Evolutionary conservation across 2,888 invertebrate genomes (phyloP).

Genomic region (Dione juno): DNA sequence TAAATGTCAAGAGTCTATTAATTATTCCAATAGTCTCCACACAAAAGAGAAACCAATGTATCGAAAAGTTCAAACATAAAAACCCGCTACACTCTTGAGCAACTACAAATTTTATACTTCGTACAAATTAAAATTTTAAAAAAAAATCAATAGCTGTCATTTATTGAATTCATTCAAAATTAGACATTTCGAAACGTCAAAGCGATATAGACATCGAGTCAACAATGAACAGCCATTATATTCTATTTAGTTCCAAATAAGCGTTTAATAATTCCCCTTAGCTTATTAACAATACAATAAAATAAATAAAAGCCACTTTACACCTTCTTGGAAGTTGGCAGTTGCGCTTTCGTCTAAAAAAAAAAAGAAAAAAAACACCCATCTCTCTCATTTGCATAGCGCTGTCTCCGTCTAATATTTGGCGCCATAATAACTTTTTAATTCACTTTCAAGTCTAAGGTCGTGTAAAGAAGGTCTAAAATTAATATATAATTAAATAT

Average conservation of each 20-base stretch:
- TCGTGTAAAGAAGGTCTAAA: slow-evolving; percentile 15
- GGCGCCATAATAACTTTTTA: slow-evolving; percentile 47
- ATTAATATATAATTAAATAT: slow-evolving; percentile 16
- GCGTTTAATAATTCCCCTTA: slow-evolving; percentile 80
- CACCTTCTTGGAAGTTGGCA: slow-evolving; percentile 81
- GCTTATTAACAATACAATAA: slow-evolving; percentile 84
- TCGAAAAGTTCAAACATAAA: slow-evolving; percentile 27
- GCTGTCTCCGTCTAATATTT: slow-evolving; percentile 63
- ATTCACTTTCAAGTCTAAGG: slow-evolving; percentile 26
- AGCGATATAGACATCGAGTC: slow-evolving; percentile 58
- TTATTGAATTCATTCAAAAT: slow-evolving; percentile 46
- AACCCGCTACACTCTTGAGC: slow-evolving; percentile 17
- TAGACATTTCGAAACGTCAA: slow-evolving; percentile 72
- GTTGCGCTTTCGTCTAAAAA: slow-evolving; percentile 63
- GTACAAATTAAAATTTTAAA: slow-evolving; percentile 65
- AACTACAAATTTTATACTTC: slow-evolving; percentile 62
- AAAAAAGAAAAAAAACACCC: slow-evolving; percentile 57
- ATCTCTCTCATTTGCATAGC: slow-evolving; percentile 55
- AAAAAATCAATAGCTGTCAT: slow-evolving; percentile 38
- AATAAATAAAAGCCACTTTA: slow-evolving; percentile 81
- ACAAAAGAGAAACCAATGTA: slow-evolving; percentile 17
- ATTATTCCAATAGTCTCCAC: slow-evolving; percentile 18
- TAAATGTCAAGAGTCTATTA: slow-evolving; percentile 34
- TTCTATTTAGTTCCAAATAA: slow-evolving; percentile 84
- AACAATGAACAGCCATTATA: slow-evolving; percentile 80